A percentile compares a stretch with the other conserved stretches of the same genome.
These are phyloP conservation scores for Hetaerina titia DNA, from an alignment of 2,888 invertebrate genomes.

Conservation along the genomic window DNA sequence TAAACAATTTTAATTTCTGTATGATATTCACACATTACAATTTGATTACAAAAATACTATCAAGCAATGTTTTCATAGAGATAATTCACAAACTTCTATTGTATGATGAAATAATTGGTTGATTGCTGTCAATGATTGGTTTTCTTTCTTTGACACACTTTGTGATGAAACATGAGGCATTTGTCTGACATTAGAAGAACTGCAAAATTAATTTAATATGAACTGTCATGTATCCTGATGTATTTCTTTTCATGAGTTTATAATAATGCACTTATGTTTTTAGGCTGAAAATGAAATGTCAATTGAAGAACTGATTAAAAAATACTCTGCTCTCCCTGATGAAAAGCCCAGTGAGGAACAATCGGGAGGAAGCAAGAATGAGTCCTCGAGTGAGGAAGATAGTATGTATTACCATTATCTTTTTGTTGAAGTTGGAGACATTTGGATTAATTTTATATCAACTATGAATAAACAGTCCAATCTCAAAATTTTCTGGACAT, in stretches of 20 bases:
- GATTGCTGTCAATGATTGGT: constrained; percentile 8
- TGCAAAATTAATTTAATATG: no score
- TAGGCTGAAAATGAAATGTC: constrained; percentile 89
- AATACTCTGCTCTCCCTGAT: constrained; percentile 80
- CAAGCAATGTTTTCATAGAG: no score
- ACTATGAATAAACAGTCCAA: no score
- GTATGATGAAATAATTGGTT: constrained; percentile 8
- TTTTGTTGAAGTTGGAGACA: no score
- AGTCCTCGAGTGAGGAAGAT: constrained; percentile 71
- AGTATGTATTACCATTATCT: neutral
- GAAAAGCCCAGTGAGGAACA: constrained; percentile 72
- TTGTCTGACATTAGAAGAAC: constrained; percentile 13
- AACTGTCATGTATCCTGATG: no score
- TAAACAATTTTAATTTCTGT: no score
- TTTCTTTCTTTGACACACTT: constrained; percentile 14
- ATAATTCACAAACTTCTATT: neutral
- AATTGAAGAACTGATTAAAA: constrained; percentile 88
- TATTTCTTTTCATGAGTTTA: neutral
- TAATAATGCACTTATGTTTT: constrained; percentile 70
- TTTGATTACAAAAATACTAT: no score
- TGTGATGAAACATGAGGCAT: constrained; percentile 41
- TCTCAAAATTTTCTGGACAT: neutral
- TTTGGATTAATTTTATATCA: no score
- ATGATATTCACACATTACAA: no score
- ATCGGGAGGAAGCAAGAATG: constrained; percentile 67